phyloP scores from a whole-genome alignment of 2,797 vertebrate genomes.

The Megaceryle alcyon region DNA sequence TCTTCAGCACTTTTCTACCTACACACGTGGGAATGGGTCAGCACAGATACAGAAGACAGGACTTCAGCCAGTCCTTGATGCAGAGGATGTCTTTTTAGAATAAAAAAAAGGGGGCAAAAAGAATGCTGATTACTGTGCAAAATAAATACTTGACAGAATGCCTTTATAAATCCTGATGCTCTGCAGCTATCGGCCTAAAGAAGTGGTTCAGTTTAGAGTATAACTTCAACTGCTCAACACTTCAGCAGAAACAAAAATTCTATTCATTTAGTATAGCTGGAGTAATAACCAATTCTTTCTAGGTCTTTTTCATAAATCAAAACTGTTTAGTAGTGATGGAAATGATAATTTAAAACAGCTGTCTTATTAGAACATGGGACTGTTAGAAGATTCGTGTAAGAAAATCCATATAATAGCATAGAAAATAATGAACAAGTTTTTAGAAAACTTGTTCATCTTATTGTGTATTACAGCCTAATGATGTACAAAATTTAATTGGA shows the following conservation, averaged over 20 bases:
- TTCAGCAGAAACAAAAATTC: not conserved
- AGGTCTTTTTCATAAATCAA: constrained; percentile 3
- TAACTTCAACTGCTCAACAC: not conserved
- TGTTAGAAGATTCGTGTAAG: constrained; percentile 19
- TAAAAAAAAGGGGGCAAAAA: not conserved
- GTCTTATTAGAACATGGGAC: not conserved
- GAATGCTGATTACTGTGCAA: not conserved
- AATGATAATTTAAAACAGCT: constrained; percentile 50
- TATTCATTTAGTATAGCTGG: not conserved
- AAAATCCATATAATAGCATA: not conserved
- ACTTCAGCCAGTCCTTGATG: not conserved
- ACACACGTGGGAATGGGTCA: not conserved
- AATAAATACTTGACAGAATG: not conserved
- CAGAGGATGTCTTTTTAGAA: not conserved
- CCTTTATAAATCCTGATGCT: not conserved
- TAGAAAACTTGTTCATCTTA: not conserved
- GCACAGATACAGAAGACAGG: not conserved
- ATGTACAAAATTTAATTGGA: constrained; percentile 11
- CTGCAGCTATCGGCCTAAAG: not conserved
- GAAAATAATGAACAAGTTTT: constrained; percentile 3
- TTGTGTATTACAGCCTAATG: not conserved
- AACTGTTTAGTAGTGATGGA: constrained; percentile 12
- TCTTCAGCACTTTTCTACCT: not conserved
- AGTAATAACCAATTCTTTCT: constrained; percentile 41
- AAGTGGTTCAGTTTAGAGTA: not conserved